A percentile compares a stretch with the other conserved stretches of the same genome.
Evolutionary conservation across 2,113 vertebrate genomes (phyloP).

Genomic region (Anarrhichthys ocellatus): DNA sequence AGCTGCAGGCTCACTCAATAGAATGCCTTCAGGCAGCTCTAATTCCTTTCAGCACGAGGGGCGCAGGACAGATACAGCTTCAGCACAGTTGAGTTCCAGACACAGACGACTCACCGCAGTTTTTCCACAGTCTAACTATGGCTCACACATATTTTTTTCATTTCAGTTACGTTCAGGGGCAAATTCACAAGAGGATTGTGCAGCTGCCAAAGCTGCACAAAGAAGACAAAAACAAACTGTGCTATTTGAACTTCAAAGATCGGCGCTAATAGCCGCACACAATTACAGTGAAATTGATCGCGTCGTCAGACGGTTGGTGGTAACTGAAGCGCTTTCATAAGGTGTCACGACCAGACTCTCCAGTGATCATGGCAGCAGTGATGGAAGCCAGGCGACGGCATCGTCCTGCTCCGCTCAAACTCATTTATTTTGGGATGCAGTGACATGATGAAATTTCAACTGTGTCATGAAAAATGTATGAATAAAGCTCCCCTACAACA

Average conservation of each 20-base stretch:
- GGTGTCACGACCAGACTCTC: neutral
- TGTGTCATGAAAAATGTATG: neutral
- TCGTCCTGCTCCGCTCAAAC: no score
- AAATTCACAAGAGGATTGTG: neutral
- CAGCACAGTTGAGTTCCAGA: neutral
- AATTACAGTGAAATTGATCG: neutral
- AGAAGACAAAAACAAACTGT: neutral
- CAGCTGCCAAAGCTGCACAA: neutral
- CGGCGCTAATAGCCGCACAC: neutral
- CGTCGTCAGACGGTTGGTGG: neutral
- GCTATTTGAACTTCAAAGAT: neutral
- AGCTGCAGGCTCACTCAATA: neutral
- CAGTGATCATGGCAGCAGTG: no score
- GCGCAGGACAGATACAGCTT: neutral
- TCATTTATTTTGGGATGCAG: no score
- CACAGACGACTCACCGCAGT: neutral
- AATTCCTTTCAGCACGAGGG: constrained; percentile 8
- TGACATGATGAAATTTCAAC: no score
- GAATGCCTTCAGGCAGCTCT: constrained; percentile 4
- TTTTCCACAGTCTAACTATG: neutral
- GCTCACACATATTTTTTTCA: neutral
- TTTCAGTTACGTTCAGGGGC: neutral
- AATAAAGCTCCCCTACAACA: neutral
- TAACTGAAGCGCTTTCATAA: neutral
- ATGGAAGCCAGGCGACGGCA: neutral